Base-by-base conservation (phyloP, 1,140 invertebrate genomes). In the Dendroctonus ponderosae region DNA sequence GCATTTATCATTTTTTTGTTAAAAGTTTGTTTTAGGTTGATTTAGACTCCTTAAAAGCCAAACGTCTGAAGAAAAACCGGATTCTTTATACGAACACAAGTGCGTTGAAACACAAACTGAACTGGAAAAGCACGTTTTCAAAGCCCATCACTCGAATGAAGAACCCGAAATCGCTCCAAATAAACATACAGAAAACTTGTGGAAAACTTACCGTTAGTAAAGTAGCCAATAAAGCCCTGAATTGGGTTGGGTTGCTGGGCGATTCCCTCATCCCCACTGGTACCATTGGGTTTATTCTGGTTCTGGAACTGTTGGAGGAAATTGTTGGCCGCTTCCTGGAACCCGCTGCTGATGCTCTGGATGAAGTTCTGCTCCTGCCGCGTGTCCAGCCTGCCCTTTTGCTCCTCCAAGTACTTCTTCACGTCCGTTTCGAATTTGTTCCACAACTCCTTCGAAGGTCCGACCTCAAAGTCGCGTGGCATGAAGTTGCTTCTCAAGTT, bases 381-480 rank as follows among this genome's bases (percentile, higher is more conserved):
- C 9, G 40, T 51, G 40, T 9, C 40, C 6, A 56, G 5, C 12
- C 66, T 65, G 38, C 49, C 46, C 37, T 71, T 69, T 54, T 67
- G 26, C 7, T 63, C 64, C 5, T 12, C n/a, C 9, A 69, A 64
- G n/a, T 62, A 67, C 12, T 69, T 14, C 12, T 38, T 59, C 5
- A 71, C 49, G 5, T 65, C 58, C n/a, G 58, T 58, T 46, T 74
- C 70, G 8, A 74, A 66, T 37, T 62, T 61, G 8, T 70, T 64
- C 73, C 73, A 74, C 43, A 54, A 41, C 48, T 71, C 71, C 38
- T 69, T 49, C 0, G 54, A 70, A 12, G 70, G 70, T 9, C 41
- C 43, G n/a, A n/a, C 42, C 38, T 69, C 49, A 39, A 54, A 43
- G 8, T 68, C 51, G 0, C 54, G 62, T 5, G 64, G 14, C 51